Evolutionary conservation across 1,140 invertebrate genomes (phyloP).

Genomic region (Druon quercuslanigerum): DNA sequence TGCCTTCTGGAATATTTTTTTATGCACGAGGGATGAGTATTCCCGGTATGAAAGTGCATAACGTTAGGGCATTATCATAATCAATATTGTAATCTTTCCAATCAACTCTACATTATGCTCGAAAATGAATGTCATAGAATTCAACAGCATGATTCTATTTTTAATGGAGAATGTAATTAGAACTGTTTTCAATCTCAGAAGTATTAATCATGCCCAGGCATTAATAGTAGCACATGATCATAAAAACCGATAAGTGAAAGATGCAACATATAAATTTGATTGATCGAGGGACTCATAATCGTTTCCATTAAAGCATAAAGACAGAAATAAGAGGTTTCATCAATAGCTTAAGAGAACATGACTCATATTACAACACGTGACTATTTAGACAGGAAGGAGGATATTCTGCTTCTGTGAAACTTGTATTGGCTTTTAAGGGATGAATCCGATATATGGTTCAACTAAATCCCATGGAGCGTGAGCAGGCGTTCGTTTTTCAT

Average conservation of each 20-base stretch:
- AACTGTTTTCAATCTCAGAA: neutral
- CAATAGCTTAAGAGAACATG: neutral
- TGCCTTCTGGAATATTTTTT: neutral
- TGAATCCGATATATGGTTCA: neutral
- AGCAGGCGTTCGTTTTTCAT: neutral
- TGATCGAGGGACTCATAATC: neutral
- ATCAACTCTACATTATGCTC: neutral
- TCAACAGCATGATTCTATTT: neutral
- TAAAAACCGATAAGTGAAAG: constrained; percentile 23
- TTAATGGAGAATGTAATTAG: neutral
- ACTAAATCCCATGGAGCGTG: constrained; percentile 11
- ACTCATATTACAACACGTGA: constrained; percentile 7
- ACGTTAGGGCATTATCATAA: neutral
- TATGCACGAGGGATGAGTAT: neutral
- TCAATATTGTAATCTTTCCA: neutral
- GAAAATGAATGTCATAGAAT: neutral
- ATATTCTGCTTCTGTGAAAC: neutral
- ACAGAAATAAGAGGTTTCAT: neutral
- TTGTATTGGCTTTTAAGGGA: neutral
- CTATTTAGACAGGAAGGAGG: constrained; percentile 12
- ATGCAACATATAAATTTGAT: constrained; percentile 28
- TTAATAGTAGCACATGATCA: constrained; percentile 7
- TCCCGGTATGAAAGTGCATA: neutral
- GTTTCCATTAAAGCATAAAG: neutral
- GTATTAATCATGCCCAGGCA: neutral